Evolutionary conservation across 2,888 invertebrate genomes (phyloP), one percentile per base, ranked within the genome.

Genomic region (Busseola fusca): DNA sequence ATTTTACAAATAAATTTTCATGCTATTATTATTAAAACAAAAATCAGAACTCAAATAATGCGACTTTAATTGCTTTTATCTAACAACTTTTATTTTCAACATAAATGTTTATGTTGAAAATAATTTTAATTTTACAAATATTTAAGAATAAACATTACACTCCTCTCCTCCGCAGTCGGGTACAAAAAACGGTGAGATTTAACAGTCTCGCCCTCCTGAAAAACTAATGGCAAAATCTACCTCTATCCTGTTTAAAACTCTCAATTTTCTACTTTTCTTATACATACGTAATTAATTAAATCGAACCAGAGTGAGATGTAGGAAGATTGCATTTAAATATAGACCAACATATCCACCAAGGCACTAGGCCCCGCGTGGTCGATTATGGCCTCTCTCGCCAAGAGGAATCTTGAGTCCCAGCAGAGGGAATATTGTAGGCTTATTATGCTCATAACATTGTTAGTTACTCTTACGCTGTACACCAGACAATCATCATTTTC

Each of bases 1-100:
- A 63, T 56, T 64, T 58, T 40, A 64, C 34, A 57, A 57, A 73
- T 66, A 76, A 16, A 27, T 76, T n/a, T 21, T 12, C 14, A 42
- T 45, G 27, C 57, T 50, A 21, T 6, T 37, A 30, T 40, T 21
- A 60, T 16, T 50, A 21, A 21, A 48, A 50, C 5, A 27, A 60
- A 48, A 50, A 45, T n/a, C 5, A 34, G 40, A 27, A 40, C 18
- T 42, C 12, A 48, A 37, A 40, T 25, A 21, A 65, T n/a, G 16
- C 3, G 14, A 40, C n/a, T 30, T n/a, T 54, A 16, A 14, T 48
- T 27, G 34, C 14, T 50, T 42, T 27, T 34, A 14, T 12, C 27
- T 0, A 0, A 34, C n/a, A n/a, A n/a, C n/a, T n/a, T n/a, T n/a
- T n/a, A n/a, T n/a, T n/a, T n/a, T n/a, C n/a, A n/a, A n/a, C n/a